These are phyloP conservation scores for Scaptomyza caliginosa DNA, from an alignment of 2,888 invertebrate species.

Conservation along the genomic window DNA sequence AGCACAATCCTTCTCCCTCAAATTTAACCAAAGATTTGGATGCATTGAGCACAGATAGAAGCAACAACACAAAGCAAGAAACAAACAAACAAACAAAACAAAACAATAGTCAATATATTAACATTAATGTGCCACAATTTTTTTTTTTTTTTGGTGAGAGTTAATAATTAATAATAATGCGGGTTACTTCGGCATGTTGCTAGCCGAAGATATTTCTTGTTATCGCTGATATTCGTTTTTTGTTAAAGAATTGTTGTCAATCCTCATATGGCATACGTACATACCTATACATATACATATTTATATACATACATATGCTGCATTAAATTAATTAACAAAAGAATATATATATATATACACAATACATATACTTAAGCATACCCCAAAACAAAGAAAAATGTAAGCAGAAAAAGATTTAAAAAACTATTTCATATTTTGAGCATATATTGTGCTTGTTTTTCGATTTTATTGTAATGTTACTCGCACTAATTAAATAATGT, in stretches of 20 bases:
- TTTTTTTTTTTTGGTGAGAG: slow-evolving; percentile 29
- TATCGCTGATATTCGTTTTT: slow-evolving; percentile 54
- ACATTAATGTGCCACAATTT: slow-evolving; percentile 53
- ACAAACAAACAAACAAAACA: slow-evolving; percentile 10
- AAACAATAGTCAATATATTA: slow-evolving; percentile 49
- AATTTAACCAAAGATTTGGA: slow-evolving; percentile 44
- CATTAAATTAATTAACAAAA: slow-evolving; percentile 27
- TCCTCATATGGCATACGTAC: slow-evolving; percentile 32
- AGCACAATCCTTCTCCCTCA: background rate
- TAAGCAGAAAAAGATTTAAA: slow-evolving; percentile 12
- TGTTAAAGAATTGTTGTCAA: slow-evolving; percentile 43
- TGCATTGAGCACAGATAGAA: slow-evolving; percentile 28
- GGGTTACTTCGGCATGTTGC: slow-evolving; percentile 32
- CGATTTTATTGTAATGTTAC: slow-evolving; percentile 75
- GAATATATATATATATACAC: slow-evolving; percentile 20
- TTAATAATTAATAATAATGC: slow-evolving; percentile 11
- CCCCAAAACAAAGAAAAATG: slow-evolving; percentile 11
- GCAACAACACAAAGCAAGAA: background rate
- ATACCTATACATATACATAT: slow-evolving; percentile 24
- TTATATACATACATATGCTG: slow-evolving; percentile 29
- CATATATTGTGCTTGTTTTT: slow-evolving; percentile 66
- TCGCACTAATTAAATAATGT: slow-evolving; percentile 74
- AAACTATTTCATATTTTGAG: slow-evolving; percentile 54
- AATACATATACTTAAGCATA: slow-evolving; percentile 32
- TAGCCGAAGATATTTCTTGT: slow-evolving; percentile 54